Percentiles rank a stretch among this genome's conserved stretches.
phyloP scores from a whole-genome alignment of 2,113 vertebrate genomes.

The Hepsetus odoe region DNA sequence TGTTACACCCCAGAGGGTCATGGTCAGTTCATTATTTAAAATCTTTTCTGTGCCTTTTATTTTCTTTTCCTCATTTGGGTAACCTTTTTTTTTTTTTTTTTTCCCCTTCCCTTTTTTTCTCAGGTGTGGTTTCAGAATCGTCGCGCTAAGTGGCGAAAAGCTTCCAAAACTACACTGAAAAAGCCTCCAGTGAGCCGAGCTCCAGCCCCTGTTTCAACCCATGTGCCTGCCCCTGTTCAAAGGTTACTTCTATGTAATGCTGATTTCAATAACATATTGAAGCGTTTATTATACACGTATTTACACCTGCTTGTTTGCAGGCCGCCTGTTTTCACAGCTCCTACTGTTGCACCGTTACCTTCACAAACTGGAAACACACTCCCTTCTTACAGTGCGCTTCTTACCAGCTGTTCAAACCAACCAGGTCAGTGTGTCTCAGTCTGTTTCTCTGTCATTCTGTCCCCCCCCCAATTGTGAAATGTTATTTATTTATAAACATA shows the following conservation, averaged over 20 bases:
- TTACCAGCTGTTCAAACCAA: constrained; percentile 65
- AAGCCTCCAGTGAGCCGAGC: constrained; percentile 31
- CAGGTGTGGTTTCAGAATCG: constrained; percentile 99
- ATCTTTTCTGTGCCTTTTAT: too few species aligned
- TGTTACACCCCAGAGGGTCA: constrained; percentile 90
- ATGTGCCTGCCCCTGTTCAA: constrained; percentile 13
- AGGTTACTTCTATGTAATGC: constrained; percentile 8
- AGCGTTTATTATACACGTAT: background rate
- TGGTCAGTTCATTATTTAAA: constrained; percentile 76
- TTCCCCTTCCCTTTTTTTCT: background rate
- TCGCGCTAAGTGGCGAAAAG: constrained; percentile 91
- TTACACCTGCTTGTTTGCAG: constrained; percentile 10
- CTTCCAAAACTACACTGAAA: constrained; percentile 64
- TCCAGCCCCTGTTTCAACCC: constrained; percentile 13
- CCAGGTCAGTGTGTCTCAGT: constrained; percentile 57
- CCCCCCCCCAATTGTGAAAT: too few species aligned
- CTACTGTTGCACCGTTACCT: constrained; percentile 52
- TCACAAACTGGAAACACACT: constrained; percentile 59
- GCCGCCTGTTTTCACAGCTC: constrained; percentile 49
- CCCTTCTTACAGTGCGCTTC: constrained; percentile 64
- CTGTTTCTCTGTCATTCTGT: background rate
- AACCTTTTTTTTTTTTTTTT: background rate
- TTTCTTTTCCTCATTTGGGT: background rate
- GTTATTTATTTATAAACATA: too few species aligned
- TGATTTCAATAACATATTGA: background rate